phyloP scores from a whole-genome alignment of 1,140 invertebrate genomes.

The Lasaia peninsularis region DNA sequence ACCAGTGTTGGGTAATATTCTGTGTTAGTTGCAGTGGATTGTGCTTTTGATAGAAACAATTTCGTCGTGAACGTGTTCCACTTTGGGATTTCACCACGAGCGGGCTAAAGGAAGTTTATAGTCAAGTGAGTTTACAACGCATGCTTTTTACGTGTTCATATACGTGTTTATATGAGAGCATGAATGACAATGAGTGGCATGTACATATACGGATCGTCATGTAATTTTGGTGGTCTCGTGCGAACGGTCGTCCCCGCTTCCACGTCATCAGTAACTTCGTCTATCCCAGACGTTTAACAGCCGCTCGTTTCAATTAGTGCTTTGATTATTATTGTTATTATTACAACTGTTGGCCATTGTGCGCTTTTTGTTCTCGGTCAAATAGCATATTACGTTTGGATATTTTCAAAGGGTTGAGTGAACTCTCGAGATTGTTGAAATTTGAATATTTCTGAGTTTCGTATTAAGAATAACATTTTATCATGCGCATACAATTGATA shows the following conservation, averaged over 20 bases:
- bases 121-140: slow-evolving; percentile 59
- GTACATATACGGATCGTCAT: slow-evolving; percentile 11
- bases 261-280: slow-evolving; percentile 17
- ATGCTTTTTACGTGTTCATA: neutral
- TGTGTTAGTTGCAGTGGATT: slow-evolving; percentile 67
- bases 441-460: neutral
- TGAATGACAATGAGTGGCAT: neutral
- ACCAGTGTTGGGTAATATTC: slow-evolving; percentile 65
- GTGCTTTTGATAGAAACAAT: slow-evolving; percentile 69
- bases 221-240: slow-evolving; percentile 2
- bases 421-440: neutral
- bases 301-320: slow-evolving; percentile 10
- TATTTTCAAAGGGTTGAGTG: slow-evolving; percentile 1
- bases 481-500: slow-evolving; percentile 1
- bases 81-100: slow-evolving; percentile 74
- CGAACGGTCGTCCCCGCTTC: slow-evolving; percentile 16
- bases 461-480: neutral
- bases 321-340: slow-evolving; percentile 10
- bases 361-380: neutral
- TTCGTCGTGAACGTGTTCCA: slow-evolving; percentile 69
- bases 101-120: slow-evolving; percentile 73
- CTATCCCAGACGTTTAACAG: neutral
- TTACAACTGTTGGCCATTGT: slow-evolving; percentile 13
- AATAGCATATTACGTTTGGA: neutral
- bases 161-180: neutral